phyloP scores from a whole-genome alignment of 2,888 invertebrate species.

The Kryphioiulus occultus region DNA sequence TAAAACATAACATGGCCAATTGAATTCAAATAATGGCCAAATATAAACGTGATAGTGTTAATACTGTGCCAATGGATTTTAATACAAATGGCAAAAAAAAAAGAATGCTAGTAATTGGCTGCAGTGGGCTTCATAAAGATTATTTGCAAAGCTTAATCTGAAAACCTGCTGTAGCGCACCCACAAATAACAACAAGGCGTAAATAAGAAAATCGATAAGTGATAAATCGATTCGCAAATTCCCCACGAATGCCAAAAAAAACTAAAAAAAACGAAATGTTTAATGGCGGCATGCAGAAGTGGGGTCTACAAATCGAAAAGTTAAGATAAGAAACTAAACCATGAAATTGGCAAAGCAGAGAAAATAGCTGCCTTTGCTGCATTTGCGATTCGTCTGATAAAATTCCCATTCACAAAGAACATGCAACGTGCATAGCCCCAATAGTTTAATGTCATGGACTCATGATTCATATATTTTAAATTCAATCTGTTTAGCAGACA shows the following conservation, averaged over 20 bases:
- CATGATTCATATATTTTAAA: too few relatives aligned
- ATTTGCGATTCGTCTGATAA: constrained; percentile 12
- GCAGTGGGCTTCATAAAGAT: neutral
- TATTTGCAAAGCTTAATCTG: constrained; percentile 12
- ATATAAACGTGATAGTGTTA: neutral
- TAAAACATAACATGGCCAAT: neutral
- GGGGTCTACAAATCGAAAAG: constrained; percentile 23
- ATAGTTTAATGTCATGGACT: neutral
- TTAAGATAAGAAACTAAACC: constrained; percentile 23
- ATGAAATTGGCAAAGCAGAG: constrained; percentile 2
- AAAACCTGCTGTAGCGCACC: constrained; percentile 7
- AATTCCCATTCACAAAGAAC: neutral
- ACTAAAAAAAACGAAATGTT: too few relatives aligned
- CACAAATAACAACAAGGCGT: neutral
- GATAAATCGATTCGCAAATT: constrained; percentile 23
- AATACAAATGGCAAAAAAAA: neutral
- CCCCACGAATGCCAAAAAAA: constrained; percentile 23
- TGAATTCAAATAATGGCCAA: neutral
- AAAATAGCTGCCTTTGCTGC: neutral
- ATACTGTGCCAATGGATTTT: neutral
- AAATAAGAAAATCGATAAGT: neutral
- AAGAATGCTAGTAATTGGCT: constrained; percentile 8
- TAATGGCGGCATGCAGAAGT: neutral
- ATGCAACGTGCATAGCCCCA: neutral
- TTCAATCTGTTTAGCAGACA: too few relatives aligned